Evolutionary conservation across 1,140 invertebrate species (phyloP), one percentile per base, ranked within the genome.

Genomic region (Stegodyphus mimosarum): DNA sequence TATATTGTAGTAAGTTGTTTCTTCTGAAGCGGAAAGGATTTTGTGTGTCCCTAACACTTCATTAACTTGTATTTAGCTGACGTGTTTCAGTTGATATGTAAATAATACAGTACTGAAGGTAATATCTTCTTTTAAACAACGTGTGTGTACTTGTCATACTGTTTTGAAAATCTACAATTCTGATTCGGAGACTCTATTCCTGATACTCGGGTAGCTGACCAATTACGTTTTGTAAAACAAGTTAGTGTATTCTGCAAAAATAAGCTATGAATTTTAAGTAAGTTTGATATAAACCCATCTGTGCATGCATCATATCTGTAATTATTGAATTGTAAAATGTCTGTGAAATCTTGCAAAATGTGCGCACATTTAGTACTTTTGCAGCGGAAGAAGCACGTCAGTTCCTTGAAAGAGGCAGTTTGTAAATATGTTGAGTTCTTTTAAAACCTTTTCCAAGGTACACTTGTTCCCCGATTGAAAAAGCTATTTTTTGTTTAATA

Each of bases 1-100:
- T 81, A 71, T 48, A 72, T 72, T 72, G 53, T 50, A 60, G 55
- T 81, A 15, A 10, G 15, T 9, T 15, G 9, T 10, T 60, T 60
- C 55, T 5, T 60, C 15, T 15, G 55, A 60, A 9, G 9, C 55
- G 9, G 1, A 33, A 33, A 33, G 33, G 33, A 33, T 15, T 60
- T 60, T 60, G 15, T 5, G 55, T 60, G 5, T 10, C 9, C 15
- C 0, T 15, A 60, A 10, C 1, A 60, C 15, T 2, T 9, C 15
- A 60, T 60, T 15, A 60, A 60, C 15, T 10, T 60, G 55, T 60
- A 15, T 60, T 60, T 60, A 10, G 15, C 15, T 33, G 33, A 33
- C 33, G 33, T 33, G 33, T 60, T 60, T 10, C 15, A 60, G 15
- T 10, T 15, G 15, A 10, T 60, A 60, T 60, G 55, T 60, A 60